Evolutionary conservation across 2,888 invertebrate genomes (phyloP), one percentile per base, ranked within the genome.

Genomic region (Drosophila putrida): DNA sequence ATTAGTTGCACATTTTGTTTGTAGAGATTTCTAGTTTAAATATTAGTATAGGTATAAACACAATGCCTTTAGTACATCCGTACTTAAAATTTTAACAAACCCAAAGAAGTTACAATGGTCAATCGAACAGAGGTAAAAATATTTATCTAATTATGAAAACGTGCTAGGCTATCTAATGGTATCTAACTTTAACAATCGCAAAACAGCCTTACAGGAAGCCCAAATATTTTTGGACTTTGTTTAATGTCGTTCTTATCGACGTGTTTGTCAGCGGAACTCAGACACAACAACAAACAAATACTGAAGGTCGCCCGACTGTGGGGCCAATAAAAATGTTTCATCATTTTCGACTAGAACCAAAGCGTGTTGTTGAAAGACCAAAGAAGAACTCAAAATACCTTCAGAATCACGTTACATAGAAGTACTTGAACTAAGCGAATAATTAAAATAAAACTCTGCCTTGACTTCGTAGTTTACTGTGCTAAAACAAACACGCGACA

Each of bases 401-500:
- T 9, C n/a, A 28, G 61, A 57, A 46, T 75, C 51, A 75, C 77
- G 64, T 36, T 54, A n/a, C 33, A 35, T n/a, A 3, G n/a, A 13
- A 53, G 35, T 11, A 54, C 69, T 54, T 55, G 43, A 35, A 50
- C 33, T 33, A 47, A 28, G 27, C 15, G 27, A 41, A 44, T 59
- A 46, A 55, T 55, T 59, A n/a, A 57, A 57, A 53, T 31, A n/a
- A 57, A 57, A 53, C 35, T 15, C 28, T 55, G 44, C 41, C 51
- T 77, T 55, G 50, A 55, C 46, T 51, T 13, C 4, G 25, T 28
- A 51, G 41, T 33, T 33, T 13, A 39, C 27, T n/a, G 11, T 25
- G 10, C 46, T 35, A 25, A 39, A 28, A 51, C 9, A 31, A 33
- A 25, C 38, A 66, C 54, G 46, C 44, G 36, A 55, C 47, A 46